These are phyloP conservation scores for Enhydra lutris DNA, from an alignment of 2,113 vertebrate species.

Conservation along the genomic window DNA sequence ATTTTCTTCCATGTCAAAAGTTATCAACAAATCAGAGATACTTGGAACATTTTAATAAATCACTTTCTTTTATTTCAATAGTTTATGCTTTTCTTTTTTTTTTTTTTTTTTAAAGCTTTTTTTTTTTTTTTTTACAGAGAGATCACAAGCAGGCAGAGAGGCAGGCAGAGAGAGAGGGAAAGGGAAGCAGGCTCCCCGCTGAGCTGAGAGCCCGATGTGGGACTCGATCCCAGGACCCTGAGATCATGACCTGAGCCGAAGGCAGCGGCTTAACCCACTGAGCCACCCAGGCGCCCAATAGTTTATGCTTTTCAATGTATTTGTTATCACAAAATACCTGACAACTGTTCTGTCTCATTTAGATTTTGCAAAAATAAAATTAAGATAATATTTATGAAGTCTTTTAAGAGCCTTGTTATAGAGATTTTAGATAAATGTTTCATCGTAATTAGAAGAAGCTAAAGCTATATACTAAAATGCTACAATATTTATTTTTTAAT, in stretches of 20 bases:
- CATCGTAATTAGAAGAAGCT: not conserved
- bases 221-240: no score
- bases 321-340: conserved; percentile 21
- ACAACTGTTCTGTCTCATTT: not conserved
- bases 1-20: not conserved
- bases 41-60: conserved; percentile 1
- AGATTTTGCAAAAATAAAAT: conserved; percentile 49
- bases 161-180: no score
- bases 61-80: conserved; percentile 34
- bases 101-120: no score
- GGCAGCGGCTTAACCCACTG: no score
- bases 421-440: conserved; percentile 47
- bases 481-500: not conserved
- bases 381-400: conserved; percentile 61
- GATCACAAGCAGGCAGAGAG: no score
- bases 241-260: no score
- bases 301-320: not conserved
- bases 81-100: not conserved
- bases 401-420: not conserved
- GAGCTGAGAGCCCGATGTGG: no score
- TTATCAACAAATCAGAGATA: conserved; percentile 21
- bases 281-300: no score
- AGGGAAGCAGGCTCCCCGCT: no score
- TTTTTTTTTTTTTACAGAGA: no score
- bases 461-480: not conserved